A percentile compares a stretch with the other conserved stretches of the same genome.
Conservation (phyloP, 1,140 invertebrate genomes). For the Scaptomyza montana region DNA sequence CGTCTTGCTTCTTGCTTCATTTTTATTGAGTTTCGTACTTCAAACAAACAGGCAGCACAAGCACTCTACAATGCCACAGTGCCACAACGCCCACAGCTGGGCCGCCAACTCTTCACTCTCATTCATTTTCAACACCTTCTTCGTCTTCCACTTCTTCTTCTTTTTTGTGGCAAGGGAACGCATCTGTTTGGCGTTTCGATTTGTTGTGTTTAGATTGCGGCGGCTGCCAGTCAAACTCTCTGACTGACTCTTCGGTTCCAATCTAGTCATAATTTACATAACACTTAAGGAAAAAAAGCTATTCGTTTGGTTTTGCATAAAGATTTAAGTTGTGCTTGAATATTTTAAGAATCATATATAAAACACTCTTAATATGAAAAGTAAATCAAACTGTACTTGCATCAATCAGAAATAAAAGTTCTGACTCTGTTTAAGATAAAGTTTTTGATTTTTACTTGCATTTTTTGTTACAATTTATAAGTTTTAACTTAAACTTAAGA, state of each 20-base stretch:
- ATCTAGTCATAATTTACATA: constrained; percentile 74
- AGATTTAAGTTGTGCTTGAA: too few species aligned
- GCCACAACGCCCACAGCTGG: constrained; percentile 20
- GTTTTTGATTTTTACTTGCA: too few species aligned
- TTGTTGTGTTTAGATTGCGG: constrained; percentile 45
- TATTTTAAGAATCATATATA: too few species aligned
- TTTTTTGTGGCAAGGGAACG: constrained; percentile 37
- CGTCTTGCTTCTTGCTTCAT: constrained; percentile 50
- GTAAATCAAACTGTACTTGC: too few species aligned
- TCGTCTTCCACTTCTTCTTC: constrained; percentile 12
- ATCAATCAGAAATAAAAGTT: too few species aligned
- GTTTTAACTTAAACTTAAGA: too few species aligned
- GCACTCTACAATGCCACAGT: constrained; percentile 26
- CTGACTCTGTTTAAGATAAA: too few species aligned
- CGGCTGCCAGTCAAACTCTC: neutral
- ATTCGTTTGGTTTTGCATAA: too few species aligned
- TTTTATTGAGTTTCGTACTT: constrained; percentile 74
- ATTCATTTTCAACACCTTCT: constrained; percentile 77
- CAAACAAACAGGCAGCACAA: constrained; percentile 67
- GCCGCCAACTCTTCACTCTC: constrained; percentile 40
- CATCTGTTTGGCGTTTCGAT: constrained; percentile 69
- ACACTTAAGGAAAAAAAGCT: neutral
- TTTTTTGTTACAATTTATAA: too few species aligned
- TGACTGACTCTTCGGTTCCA: constrained; percentile 17
- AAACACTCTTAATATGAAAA: too few species aligned